Evolutionary conservation across 2,113 vertebrate species (phyloP).

Genomic region (Catharus bicknelli): DNA sequence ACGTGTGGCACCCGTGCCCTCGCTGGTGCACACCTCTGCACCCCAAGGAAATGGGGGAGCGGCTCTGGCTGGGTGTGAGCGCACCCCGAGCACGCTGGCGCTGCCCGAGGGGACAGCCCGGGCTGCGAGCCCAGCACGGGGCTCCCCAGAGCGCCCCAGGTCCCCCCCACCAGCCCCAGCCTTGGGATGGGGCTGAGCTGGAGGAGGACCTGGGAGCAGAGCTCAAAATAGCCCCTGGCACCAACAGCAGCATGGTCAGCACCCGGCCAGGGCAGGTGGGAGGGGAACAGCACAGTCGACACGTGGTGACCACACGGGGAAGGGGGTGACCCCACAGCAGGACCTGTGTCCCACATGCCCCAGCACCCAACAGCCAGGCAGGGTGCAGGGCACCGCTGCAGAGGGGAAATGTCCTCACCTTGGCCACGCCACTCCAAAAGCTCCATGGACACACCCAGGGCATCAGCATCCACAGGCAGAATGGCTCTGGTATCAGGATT

Average conservation of each 20-base stretch:
- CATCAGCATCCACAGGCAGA: fast-evolving
- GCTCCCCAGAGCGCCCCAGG: neutral
- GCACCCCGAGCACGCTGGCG: fast-evolving
- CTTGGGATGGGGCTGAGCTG: neutral
- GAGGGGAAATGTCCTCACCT: neutral
- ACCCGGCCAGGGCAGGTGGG: neutral
- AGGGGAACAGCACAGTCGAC: neutral
- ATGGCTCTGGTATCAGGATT: fast-evolving
- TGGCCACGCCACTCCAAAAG: fast-evolving
- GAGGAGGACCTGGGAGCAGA: neutral
- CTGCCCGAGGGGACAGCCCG: neutral
- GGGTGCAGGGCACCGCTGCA: fast-evolving
- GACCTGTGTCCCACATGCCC: neutral
- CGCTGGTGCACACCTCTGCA: fast-evolving
- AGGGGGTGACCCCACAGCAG: fast-evolving
- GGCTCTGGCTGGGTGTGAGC: fast-evolving
- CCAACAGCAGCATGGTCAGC: neutral
- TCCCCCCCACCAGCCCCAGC: neutral
- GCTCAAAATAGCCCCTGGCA: neutral
- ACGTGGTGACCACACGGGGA: neutral
- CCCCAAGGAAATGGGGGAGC: fast-evolving
- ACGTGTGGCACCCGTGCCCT: neutral
- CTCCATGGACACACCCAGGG: fast-evolving
- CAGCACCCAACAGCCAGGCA: neutral
- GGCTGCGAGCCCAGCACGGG: fast-evolving